Evolutionary conservation across 2,113 vertebrate genomes (phyloP).

Genomic region (Erythrocercus mccallii): DNA sequence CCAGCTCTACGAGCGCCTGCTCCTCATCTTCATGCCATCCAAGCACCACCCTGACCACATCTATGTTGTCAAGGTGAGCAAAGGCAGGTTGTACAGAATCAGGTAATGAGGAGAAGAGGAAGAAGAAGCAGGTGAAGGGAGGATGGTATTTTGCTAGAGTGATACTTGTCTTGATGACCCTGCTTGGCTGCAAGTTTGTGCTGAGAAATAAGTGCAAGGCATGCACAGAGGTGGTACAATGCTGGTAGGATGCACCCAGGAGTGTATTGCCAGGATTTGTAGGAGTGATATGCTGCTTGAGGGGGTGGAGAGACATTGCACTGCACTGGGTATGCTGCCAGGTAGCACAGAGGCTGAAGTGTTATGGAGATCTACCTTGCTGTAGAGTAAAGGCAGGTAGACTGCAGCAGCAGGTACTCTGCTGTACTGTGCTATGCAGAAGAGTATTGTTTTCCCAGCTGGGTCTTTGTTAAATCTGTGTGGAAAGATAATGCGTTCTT

Average conservation of each 20-base stretch:
- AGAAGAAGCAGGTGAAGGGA: neutral
- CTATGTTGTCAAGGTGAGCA: slow-evolving; percentile 91
- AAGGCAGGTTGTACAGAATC: neutral
- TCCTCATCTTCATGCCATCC: slow-evolving; percentile 93
- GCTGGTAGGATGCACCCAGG: neutral
- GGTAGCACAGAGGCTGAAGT: neutral
- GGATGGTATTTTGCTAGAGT: neutral
- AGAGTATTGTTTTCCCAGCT: neutral
- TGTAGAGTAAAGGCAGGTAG: neutral
- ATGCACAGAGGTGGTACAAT: neutral
- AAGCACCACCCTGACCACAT: slow-evolving; percentile 97
- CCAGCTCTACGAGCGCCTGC: slow-evolving; percentile 92
- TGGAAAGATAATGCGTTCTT: neutral
- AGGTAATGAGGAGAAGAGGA: neutral
- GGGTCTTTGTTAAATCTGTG: neutral
- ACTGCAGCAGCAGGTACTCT: neutral
- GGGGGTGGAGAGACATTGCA: neutral
- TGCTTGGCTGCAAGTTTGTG: neutral
- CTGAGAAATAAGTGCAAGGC: neutral
- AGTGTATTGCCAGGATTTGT: neutral
- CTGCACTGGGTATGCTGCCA: neutral
- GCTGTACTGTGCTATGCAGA: neutral
- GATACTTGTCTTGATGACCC: neutral
- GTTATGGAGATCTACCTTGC: neutral
- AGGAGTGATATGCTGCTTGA: neutral